Conservation (phyloP, 2,888 invertebrate species). For the Galeopsomyia nigrocyanea region DNA sequence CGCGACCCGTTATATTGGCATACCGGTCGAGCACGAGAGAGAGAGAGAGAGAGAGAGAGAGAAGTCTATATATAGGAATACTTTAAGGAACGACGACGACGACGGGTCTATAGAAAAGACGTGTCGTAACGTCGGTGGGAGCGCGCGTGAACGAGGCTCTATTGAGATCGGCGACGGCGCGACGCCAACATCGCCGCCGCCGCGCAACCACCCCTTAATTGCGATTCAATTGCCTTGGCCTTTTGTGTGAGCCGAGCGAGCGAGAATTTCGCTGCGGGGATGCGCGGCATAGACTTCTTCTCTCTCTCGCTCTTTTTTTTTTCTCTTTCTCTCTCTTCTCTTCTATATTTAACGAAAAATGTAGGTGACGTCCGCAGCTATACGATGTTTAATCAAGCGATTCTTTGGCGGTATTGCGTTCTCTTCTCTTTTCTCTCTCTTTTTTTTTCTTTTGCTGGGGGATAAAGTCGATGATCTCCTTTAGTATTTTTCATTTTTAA, state of each 20-base stretch:
- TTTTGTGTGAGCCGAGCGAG: neutral
- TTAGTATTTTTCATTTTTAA: too few species aligned
- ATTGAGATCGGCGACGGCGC: conserved; percentile 35
- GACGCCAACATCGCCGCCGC: neutral
- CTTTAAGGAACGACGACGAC: conserved; percentile 62
- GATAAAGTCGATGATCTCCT: too few species aligned
- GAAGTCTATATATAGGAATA: conserved; percentile 64
- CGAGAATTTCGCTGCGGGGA: conserved; percentile 20
- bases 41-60: too few species aligned
- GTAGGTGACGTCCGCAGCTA: conserved; percentile 8
- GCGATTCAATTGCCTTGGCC: conserved; percentile 40
- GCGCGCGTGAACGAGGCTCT: conserved; percentile 17
- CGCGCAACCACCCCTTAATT: conserved; percentile 35
- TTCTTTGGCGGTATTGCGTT: too few species aligned
- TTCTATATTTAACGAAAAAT: conserved; percentile 15
- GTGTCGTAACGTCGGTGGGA: conserved; percentile 44
- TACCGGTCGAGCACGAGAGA: conserved; percentile 54
- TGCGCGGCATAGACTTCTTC: neutral
- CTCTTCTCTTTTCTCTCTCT: too few species aligned
- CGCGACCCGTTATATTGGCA: conserved; percentile 67
- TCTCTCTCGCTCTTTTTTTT: neutral
- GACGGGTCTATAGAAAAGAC: conserved; percentile 19
- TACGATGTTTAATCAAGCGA: too few species aligned
- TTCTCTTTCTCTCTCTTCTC: neutral
- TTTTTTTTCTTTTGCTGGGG: too few species aligned